A percentile compares a stretch with the other conserved stretches of the same genome.
Evolutionary conservation across 1,140 invertebrate genomes (phyloP).

Genomic region (Globodera ellingtonae): DNA sequence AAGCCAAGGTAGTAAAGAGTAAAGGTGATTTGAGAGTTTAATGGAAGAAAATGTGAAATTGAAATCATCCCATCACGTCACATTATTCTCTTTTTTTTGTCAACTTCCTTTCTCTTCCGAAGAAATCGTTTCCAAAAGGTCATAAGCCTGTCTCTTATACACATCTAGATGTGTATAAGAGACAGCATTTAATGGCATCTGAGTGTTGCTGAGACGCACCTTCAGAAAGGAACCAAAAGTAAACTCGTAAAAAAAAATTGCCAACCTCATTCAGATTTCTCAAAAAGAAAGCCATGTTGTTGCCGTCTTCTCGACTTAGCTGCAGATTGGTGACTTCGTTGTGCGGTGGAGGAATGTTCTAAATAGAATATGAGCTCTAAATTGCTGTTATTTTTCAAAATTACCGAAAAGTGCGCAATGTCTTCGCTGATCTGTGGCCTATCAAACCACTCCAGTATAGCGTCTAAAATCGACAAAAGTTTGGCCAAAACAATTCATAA

Average conservation of each 20-base stretch:
- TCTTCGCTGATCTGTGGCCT: not conserved
- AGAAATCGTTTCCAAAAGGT: not conserved
- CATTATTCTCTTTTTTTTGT: too few relatives aligned
- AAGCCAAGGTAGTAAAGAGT: too few relatives aligned
- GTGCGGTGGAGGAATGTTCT: not conserved
- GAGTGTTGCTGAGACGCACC: not conserved
- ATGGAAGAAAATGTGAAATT: too few relatives aligned
- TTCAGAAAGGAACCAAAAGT: not conserved
- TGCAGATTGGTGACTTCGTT: not conserved
- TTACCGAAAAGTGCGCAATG: not conserved
- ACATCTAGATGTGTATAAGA: too few relatives aligned
- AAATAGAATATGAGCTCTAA: not conserved
- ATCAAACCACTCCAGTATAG: slow-evolving; percentile 32
- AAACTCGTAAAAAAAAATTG: not conserved
- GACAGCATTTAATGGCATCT: not conserved
- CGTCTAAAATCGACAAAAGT: slow-evolving; percentile 4
- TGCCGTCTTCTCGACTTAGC: not conserved
- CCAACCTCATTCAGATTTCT: too few relatives aligned
- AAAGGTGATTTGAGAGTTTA: too few relatives aligned
- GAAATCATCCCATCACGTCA: too few relatives aligned
- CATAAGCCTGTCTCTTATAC: too few relatives aligned
- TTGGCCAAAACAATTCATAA: slow-evolving; percentile 1
- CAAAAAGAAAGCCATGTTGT: not conserved
- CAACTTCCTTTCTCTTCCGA: not conserved
- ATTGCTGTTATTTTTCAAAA: not conserved